Percentiles rank a stretch among this genome's conserved stretches.
Conservation (phyloP, 2,113 vertebrate species). For the Crotalus tigris region DNA sequence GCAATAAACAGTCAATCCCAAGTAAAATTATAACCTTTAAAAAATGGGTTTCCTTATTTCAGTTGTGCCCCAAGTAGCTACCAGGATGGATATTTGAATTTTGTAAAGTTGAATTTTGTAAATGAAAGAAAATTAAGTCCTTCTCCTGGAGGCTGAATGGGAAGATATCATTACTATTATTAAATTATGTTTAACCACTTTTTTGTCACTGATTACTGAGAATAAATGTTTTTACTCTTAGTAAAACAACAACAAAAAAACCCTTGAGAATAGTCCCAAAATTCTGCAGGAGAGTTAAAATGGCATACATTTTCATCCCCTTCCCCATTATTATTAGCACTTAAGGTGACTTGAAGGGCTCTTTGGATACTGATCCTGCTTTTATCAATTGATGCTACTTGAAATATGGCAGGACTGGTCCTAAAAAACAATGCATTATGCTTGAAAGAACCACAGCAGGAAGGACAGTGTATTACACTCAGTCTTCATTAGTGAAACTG, state of each 20-base stretch:
- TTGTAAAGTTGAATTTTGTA: too few relatives aligned
- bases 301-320: not conserved
- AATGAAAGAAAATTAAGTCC: too few relatives aligned
- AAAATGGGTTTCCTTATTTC: too few relatives aligned
- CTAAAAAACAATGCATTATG: not conserved
- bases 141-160: too few relatives aligned
- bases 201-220: not conserved
- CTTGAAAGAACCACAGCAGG: not conserved
- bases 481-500: not conserved
- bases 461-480: not conserved
- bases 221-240: not conserved
- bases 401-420: not conserved
- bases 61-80: too few relatives aligned
- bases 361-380: not conserved
- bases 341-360: not conserved
- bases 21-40: too few relatives aligned
- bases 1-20: not conserved
- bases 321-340: not conserved
- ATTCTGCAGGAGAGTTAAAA: not conserved
- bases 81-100: too few relatives aligned
- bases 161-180: too few relatives aligned
- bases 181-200: too few relatives aligned
- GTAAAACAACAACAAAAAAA: not conserved
- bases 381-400: not conserved
- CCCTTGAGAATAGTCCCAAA: too few relatives aligned